Evolutionary conservation across 2,797 vertebrate genomes (phyloP), one percentile per base, ranked within the genome.

Genomic region (Chelonia mydas): DNA sequence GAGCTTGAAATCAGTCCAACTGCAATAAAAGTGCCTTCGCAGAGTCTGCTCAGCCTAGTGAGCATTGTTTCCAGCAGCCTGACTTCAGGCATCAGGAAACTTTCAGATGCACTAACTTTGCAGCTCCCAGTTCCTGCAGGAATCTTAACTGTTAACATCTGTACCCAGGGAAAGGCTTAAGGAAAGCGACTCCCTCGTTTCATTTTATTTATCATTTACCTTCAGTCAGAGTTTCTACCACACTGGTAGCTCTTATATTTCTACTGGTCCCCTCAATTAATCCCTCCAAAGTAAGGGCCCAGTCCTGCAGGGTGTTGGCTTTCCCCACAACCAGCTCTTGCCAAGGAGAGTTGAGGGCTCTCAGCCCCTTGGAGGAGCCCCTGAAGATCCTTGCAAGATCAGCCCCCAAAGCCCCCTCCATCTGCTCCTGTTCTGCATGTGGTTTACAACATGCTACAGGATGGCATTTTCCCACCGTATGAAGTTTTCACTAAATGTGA

Each of bases 141-240:
- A 97, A 97, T 97, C 96, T 97, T 98, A 98, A 98, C 96, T 95
- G 96, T 90, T 97, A 97, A 96, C 97, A 98, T 96, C 97, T 98
- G 97, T 87, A 94, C 0, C 0, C 88, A 84, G 28, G 74, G 12
- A 95, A 95, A 95, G 81, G 82, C 88, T 93, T 94, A 0, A 0
- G 90, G 84, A 96, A 87, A 94, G 90, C 76, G 72, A 83, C 68
- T 88, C 88, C 81, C 83, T 49, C 84, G 53, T 90, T 76, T 79
- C 37, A 25, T 78, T 94, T 90, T 74, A 61, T 80, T 95, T 82
- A 50, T 1, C 5, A 83, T 95, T 83, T 81, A 93, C 76, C 0
- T 0, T 96, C 86, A 77, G 79, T 51, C 54, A n/a, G 59, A 93
- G 45, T 83, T 93, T 50, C 55, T 81, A 51, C 55, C 27, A 53